These are phyloP conservation scores for Leiothrix lutea DNA, from an alignment of 2,113 vertebrate species.

Conservation along the genomic window DNA sequence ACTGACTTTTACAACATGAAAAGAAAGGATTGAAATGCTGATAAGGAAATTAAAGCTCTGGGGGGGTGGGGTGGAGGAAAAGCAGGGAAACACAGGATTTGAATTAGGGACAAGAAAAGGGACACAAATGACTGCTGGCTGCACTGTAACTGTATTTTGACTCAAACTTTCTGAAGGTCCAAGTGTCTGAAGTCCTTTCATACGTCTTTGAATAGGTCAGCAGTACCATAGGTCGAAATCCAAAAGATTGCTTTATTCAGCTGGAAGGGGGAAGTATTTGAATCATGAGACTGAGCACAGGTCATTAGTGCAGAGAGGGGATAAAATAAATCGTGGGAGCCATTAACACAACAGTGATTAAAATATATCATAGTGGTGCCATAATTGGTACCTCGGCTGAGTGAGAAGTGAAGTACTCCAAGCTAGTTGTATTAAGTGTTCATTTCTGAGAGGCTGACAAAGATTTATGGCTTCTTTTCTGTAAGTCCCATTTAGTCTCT, in stretches of 20 bases:
- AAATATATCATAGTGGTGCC: slow-evolving; percentile 35
- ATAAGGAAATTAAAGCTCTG: background rate
- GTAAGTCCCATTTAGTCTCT: background rate
- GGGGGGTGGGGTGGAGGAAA: background rate
- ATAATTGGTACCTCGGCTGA: slow-evolving; percentile 37
- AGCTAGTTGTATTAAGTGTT: slow-evolving; percentile 44
- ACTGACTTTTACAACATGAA: background rate
- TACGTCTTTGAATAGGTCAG: background rate
- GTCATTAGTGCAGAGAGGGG: slow-evolving; percentile 20
- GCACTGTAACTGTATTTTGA: background rate
- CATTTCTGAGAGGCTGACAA: slow-evolving; percentile 53
- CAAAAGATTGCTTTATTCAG: background rate
- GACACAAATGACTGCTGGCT: background rate
- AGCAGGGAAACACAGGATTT: background rate
- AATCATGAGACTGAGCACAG: slow-evolving; percentile 15
- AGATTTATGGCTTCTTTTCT: slow-evolving; percentile 62
- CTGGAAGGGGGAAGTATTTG: background rate
- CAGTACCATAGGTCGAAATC: background rate
- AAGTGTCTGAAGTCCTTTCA: background rate
- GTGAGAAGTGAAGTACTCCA: slow-evolving; percentile 27
- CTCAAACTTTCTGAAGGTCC: background rate
- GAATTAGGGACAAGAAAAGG: background rate
- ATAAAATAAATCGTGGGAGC: slow-evolving; percentile 33
- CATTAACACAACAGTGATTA: slow-evolving; percentile 57
- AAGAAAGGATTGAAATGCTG: background rate